Evolutionary conservation across 2,113 vertebrate species (phyloP), one percentile per base, ranked within the genome.

Genomic region (Tapirus terrestris): DNA sequence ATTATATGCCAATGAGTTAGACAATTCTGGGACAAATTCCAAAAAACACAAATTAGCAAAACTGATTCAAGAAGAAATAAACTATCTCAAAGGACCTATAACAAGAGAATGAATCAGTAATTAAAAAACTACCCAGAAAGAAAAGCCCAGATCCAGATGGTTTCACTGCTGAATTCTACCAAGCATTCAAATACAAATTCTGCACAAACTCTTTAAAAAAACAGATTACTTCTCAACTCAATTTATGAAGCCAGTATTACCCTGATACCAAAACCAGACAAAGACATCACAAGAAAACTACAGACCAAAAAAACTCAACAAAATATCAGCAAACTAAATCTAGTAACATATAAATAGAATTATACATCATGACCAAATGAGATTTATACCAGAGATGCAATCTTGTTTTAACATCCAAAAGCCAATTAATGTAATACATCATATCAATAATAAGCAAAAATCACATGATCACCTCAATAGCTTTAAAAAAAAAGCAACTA

Each of bases 1-100:
- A 82, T 17, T 72, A 43, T 39, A 51, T 51, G 29, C 20, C 87
- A 94, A 77, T 29, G 93, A 80, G 33, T 86, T 73, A 87, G 13
- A 58, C 29, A 82, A 86, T 6, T 53, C 33, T 65, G 58, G 6
- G 9, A 68, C 3, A 86, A 85, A 95, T 58, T 90, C 23, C 79
- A 80, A 86, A 63, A 93, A 93, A 73, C 0, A 81, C 25, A 58
- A 63, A 67, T 58, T 75, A 48, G 27, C 27, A 58, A 89, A 72
- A 85, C 17, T 90, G 45, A 90, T n/a, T 95, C 11, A 79, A 89
- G 21, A 84, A 39, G 36, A 87, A 53, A 73, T n/a, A 91, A 96
- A 81, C 14, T 84, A 33, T 48, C 43, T 79, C 58, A 80, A 95
- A 48, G 12, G 12, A 82, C 18, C 53, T 88, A 70, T n/a, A 83